Evolutionary conservation across 92 coral and sea anemone species (phyloP).

Genomic region (Palythoa heliodiscus): DNA sequence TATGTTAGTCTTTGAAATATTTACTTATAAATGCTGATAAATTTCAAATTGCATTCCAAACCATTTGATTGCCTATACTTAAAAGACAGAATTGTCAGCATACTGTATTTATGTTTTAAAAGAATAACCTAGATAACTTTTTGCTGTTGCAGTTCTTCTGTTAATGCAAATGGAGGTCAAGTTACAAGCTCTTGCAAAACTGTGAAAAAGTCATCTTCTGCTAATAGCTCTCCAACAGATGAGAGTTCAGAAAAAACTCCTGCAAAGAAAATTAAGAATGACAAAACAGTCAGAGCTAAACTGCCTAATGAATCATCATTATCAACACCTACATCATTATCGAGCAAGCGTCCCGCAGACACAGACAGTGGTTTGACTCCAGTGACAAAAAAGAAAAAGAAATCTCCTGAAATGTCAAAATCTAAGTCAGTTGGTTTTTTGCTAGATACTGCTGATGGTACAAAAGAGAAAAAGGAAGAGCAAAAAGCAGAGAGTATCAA

Average conservation of each 20-base stretch:
- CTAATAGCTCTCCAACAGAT: constrained; percentile 54
- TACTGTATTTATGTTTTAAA: too few species aligned
- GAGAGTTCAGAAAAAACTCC: constrained; percentile 55
- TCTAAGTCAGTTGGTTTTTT: constrained; percentile 65
- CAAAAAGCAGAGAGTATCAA: constrained; percentile 79
- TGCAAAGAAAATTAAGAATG: constrained; percentile 47
- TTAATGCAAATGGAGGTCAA: constrained; percentile 2
- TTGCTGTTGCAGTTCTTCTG: neutral
- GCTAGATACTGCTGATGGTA: constrained; percentile 61
- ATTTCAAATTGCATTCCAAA: too few species aligned
- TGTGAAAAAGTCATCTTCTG: constrained; percentile 51
- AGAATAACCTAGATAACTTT: too few species aligned
- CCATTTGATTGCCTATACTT: too few species aligned
- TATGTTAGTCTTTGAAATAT: too few species aligned
- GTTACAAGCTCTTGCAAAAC: constrained; percentile 29
- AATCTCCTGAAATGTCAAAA: constrained; percentile 33
- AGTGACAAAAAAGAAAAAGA: constrained; percentile 63
- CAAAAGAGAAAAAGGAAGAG: constrained; percentile 57
- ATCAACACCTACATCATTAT: constrained; percentile 22
- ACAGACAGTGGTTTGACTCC: constrained; percentile 29
- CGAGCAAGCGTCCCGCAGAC: constrained; percentile 42
- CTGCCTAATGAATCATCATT: constrained; percentile 15
- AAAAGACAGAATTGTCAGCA: too few species aligned
- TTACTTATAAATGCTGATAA: too few species aligned
- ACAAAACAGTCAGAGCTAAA: constrained; percentile 53